Evolutionary conservation across 2,113 vertebrate species (phyloP).

Genomic region (Hippolais icterina): DNA sequence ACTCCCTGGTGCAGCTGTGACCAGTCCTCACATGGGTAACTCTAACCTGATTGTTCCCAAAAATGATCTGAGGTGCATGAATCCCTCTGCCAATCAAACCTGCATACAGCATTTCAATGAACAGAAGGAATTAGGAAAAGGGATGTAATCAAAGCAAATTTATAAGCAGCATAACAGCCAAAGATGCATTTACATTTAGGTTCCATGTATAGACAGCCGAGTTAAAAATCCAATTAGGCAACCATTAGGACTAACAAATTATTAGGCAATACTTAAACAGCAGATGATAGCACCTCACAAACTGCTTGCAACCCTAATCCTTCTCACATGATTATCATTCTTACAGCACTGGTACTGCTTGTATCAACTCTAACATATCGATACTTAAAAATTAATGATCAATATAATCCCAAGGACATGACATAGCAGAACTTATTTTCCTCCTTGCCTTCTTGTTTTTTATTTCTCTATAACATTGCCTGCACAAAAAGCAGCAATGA

Average conservation of each 20-base stretch:
- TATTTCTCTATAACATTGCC: not conserved
- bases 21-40: not conserved
- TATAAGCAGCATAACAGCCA: not conserved
- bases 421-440: not conserved
- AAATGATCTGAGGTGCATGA: not conserved
- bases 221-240: not conserved
- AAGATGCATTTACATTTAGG: not conserved
- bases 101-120: not conserved
- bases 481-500: not conserved
- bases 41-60: not conserved
- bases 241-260: not conserved
- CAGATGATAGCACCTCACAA: not conserved
- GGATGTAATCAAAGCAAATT: not conserved
- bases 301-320: not conserved
- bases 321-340: not conserved
- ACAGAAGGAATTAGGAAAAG: not conserved
- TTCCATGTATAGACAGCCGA: not conserved
- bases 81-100: not conserved
- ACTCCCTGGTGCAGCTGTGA: not conserved
- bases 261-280: not conserved
- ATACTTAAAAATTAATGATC: not conserved
- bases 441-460: not conserved
- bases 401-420: not conserved
- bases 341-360: not conserved
- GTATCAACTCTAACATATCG: not conserved